A percentile compares a stretch with the other conserved stretches of the same genome.
Conservation (phyloP, 1,140 invertebrate species). For the Lanistes nyassanus region DNA sequence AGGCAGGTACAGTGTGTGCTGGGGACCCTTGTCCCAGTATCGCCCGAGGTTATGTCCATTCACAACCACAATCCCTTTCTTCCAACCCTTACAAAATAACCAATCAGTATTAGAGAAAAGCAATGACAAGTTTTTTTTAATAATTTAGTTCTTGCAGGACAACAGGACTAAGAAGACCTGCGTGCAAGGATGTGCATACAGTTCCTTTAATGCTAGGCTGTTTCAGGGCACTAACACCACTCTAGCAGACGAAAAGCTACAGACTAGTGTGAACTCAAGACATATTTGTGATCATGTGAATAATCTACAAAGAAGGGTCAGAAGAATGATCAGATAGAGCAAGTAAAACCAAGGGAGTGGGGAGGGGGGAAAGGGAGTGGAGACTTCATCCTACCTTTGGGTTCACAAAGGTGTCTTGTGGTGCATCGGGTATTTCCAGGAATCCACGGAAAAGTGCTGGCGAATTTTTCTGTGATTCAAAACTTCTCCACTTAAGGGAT, state of each 20-base stretch:
- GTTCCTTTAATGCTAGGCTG: not conserved
- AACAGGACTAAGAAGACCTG: too few relatives aligned
- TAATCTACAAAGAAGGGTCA: not conserved
- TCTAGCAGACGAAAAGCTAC: not conserved
- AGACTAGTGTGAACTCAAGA: not conserved
- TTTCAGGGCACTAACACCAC: not conserved
- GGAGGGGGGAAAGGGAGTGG: not conserved
- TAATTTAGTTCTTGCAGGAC: not conserved
- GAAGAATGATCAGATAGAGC: not conserved
- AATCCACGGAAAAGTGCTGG: constrained; percentile 35
- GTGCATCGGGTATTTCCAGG: constrained; percentile 34
- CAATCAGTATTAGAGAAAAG: not conserved
- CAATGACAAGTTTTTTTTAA: not conserved
- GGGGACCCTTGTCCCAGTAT: constrained; percentile 73
- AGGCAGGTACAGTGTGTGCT: constrained; percentile 72
- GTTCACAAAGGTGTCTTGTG: constrained; percentile 47
- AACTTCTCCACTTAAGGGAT: constrained; percentile 30
- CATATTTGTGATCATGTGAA: not conserved
- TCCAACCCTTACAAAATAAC: constrained; percentile 55
- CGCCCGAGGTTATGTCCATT: constrained; percentile 76
- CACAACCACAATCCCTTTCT: constrained; percentile 73
- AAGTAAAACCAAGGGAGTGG: not conserved
- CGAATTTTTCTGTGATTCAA: constrained; percentile 1
- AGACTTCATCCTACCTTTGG: constrained; percentile 41
- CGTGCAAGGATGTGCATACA: not conserved